Evolutionary conservation across 1,140 invertebrate species (phyloP), one percentile per base, ranked within the genome.

Genomic region (Harpegnathos saltator): DNA sequence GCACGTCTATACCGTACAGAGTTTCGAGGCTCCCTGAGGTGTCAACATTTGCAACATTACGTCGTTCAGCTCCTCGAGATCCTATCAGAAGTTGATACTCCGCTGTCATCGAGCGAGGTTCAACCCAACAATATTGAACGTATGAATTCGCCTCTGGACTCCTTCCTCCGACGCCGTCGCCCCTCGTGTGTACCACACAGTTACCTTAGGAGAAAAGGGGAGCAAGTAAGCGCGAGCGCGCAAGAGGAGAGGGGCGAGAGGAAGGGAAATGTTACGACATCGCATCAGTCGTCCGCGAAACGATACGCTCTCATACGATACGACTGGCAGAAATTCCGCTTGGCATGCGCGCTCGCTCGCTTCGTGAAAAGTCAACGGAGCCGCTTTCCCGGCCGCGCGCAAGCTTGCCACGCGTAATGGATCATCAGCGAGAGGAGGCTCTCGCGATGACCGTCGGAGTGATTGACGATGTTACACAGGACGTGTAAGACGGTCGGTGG

Each of bases 211-310:
- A 24, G 26, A 84, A 71, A 62, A 29, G 54, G 58, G 14, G 26
- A 85, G 48, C 78, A 78, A 83, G 72, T 44, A 44, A 77, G 59
- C 26, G 62, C 65, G 59, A 44, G 62, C 65, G 22, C n/a, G n/a
- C 1, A 33, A 9, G 24, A 15, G 50, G 15, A 44, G 38, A 3
- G 4, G 38, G 38, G 24, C 0, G 62, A 3, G 17, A 12, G 63
- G 12, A 29, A 63, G 33, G 15, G n/a, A 26, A n/a, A 44, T 24
- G 17, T 78, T 69, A 69, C 50, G 63, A 78, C 63, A 78, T 68
- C 50, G 50, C 17, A 56, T 78, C 50, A 29, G 62, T 68, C 17
- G 50, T 15, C 62, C 12, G 19, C 75, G 63, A 78, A 78, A 58
- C 63, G 14, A 44, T 19, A 58, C 75, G 29, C 50, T 78, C 59